These are phyloP conservation scores for Taphrorychus bicolor DNA, from an alignment of 2,888 invertebrate species.

Conservation along the genomic window DNA sequence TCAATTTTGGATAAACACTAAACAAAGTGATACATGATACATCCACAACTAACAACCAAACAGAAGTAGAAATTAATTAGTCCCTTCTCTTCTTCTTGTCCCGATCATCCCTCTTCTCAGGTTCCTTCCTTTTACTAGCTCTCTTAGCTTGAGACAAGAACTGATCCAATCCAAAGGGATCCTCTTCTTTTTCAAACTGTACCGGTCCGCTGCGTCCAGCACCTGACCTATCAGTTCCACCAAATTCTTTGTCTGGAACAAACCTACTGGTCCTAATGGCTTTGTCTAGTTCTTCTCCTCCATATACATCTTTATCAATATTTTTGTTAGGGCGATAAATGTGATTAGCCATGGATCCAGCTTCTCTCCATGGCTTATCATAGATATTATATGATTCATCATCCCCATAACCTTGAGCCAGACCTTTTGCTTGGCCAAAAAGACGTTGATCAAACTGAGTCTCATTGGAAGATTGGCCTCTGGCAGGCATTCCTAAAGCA, in stretches of 20 bases:
- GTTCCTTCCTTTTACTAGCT: constrained; percentile 71
- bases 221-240: constrained; percentile 81
- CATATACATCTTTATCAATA: constrained; percentile 89
- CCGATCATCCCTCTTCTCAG: constrained; percentile 58
- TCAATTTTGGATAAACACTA: no score
- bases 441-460: constrained; percentile 93
- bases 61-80: no score
- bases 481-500: constrained; percentile 93
- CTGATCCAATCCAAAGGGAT: constrained; percentile 98
- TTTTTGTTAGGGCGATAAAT: constrained; percentile 90
- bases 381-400: constrained; percentile 98
- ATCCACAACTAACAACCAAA: no score
- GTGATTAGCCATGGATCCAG: constrained; percentile 81
- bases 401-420: constrained; percentile 90
- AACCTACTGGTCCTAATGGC: constrained; percentile 89
- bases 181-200: constrained; percentile 90
- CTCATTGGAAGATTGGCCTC: constrained; percentile 74
- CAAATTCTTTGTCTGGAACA: constrained; percentile 97
- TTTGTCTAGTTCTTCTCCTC: constrained; percentile 88
- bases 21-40: no score
- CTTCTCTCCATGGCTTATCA: constrained; percentile 97
- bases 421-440: constrained; percentile 93
- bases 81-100: constrained; percentile 46
- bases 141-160: constrained; percentile 97
- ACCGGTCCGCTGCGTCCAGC: constrained; percentile 87